These are phyloP conservation scores for Cheilosia grossa DNA, from an alignment of 2,888 invertebrate species.

Conservation along the genomic window DNA sequence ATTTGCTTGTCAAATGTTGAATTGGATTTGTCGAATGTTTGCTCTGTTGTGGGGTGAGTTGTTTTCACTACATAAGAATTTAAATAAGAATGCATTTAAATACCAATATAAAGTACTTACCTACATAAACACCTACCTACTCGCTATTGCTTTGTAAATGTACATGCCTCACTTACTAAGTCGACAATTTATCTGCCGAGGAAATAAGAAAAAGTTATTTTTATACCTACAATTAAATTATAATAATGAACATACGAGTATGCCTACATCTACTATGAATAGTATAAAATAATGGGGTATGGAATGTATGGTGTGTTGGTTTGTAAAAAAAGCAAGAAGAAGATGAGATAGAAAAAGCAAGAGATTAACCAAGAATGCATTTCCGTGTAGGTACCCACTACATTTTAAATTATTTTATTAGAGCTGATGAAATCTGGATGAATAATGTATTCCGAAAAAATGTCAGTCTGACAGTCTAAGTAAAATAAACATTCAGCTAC, in stretches of 20 bases:
- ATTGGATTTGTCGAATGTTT: slow-evolving; percentile 40
- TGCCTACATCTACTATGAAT: not conserved
- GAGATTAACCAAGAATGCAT: slow-evolving; percentile 55
- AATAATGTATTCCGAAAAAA: too few relatives aligned
- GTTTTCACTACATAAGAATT: not conserved
- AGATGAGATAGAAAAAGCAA: slow-evolving; percentile 5
- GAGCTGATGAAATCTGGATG: too few relatives aligned
- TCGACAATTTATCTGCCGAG: slow-evolving; percentile 6
- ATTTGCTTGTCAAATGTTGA: slow-evolving; percentile 20
- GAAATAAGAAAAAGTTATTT: too few relatives aligned
- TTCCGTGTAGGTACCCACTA: slow-evolving; percentile 37
- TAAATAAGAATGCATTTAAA: slow-evolving; percentile 1
- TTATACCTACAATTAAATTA: too few relatives aligned
- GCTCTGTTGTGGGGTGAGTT: slow-evolving; percentile 51
- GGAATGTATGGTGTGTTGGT: too few relatives aligned
- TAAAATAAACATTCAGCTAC: too few relatives aligned
- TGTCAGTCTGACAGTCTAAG: too few relatives aligned
- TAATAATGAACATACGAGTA: not conserved
- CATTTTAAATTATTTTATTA: not conserved
- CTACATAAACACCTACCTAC: not conserved
- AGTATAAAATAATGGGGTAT: not conserved
- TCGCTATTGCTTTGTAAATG: not conserved
- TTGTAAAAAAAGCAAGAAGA: slow-evolving; percentile 15
- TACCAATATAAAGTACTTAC: not conserved
- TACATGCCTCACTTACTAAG: too few relatives aligned